Evolutionary conservation across 1,140 invertebrate genomes (phyloP), one percentile per base, ranked within the genome.

Genomic region (Aethina tumida): DNA sequence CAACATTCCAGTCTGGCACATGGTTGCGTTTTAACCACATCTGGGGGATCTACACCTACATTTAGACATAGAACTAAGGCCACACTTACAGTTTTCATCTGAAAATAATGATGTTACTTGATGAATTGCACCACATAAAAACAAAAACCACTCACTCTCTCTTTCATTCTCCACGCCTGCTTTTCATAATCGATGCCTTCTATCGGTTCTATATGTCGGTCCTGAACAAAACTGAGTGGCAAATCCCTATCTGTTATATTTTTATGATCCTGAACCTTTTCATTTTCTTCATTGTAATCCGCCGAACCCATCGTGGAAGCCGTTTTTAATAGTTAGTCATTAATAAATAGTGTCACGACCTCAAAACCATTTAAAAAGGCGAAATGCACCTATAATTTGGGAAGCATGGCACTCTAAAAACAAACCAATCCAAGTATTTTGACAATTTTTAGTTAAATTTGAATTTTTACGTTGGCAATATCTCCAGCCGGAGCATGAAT

Each of bases 81-180:
- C 24, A 99, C 97, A 66, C 93, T 97, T n/a, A 98, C 93, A 5
- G 97, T 99, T 69, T 96, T 96, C 85, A 96, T 95, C 81, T 90
- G 58, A 20, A 55, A 55, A 45, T 39, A 28, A 21, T 25, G 41
- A 46, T 34, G 4, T 24, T 25, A 39, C 16, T 22, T 29, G 13
- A 16, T 37, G 18, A 27, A 31, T 25, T 7, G 13, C 14, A 27
- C 18, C 19, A 10, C 4, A 25, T n/a, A n/a, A n/a, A 20, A 22
- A 49, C 65, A n/a, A 10, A n/a, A 10, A 15, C 8, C 9, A 27
- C 6, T 56, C 67, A 91, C 88, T 70, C 88, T 73, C 64, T 94
- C 89, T 67, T 91, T 92, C 72, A 91, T 84, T 53, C 88, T 68
- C 88, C 88, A 93, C 55, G 79, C 80, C 48, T 88, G 83, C 10